Conservation (phyloP, 2,797 vertebrate species). For the Aphelocoma californica region DNA sequence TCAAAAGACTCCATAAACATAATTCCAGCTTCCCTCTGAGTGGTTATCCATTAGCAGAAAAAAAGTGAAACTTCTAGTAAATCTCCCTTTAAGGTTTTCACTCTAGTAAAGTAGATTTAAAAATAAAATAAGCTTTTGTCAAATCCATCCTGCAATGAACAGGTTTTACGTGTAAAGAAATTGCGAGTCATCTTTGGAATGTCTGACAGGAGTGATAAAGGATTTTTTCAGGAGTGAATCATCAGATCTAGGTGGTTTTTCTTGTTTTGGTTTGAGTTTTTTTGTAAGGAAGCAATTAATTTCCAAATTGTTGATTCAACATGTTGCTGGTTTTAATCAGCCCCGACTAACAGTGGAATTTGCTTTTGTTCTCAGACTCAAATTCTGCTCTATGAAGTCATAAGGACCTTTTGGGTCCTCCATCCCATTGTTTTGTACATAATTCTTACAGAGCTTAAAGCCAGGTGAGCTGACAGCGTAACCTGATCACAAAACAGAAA, state of each 20-base stretch:
- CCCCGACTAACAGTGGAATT: background rate
- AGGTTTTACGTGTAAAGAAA: background rate
- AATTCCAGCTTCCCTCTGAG: conserved; percentile 53
- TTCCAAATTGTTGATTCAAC: background rate
- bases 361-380: background rate
- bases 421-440: background rate
- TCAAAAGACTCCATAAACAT: conserved; percentile 47
- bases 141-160: background rate
- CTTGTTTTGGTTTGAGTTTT: background rate
- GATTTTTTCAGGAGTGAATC: background rate
- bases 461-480: background rate
- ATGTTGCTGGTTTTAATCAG: background rate
- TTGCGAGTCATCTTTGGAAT: background rate
- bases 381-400: background rate
- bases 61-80: conserved; percentile 38
- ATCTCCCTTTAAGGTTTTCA: conserved; percentile 45
- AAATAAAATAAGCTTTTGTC: conserved; percentile 51
- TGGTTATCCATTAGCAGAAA: background rate
- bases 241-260: background rate
- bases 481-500: background rate
- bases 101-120: conserved; percentile 26
- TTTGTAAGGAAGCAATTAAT: background rate
- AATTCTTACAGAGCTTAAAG: background rate
- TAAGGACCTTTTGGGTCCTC: background rate
- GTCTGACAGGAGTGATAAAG: background rate